Base-by-base conservation (phyloP, 1,140 invertebrate species). In the Riptortus pedestris region DNA sequence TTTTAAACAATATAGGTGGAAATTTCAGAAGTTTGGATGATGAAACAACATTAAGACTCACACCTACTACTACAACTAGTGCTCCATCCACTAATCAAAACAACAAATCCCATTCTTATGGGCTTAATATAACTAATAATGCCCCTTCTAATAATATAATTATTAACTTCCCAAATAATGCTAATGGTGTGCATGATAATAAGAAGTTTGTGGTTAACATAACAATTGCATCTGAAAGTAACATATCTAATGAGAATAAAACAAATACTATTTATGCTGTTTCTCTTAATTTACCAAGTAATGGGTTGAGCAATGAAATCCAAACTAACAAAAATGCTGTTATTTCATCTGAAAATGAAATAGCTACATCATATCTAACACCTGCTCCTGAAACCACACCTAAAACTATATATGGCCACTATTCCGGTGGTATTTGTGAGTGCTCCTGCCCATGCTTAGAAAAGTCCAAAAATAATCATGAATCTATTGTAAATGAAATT, bases 201-300 rank as follows among this genome's bases (percentile, higher is more conserved):
- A 81, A 75, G 78, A 80, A 66, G 78, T 88, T 24, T 67, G 76
- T 85, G 67, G 84, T 88, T 55, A 89, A 88, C 75, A 77, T 88
- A 63, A 87, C 85, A 2, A 87, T 89, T 69, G 80, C 82, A 20
- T 81, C 82, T 62, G 51, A 67, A 28, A 63, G 43, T 62, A 57
- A 43, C 18, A 62, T 63, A 43, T 22, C 22, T 28, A 65, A 55
- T 45, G 38, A 45, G 14, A 38, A 18, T 47, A 38, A 43, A 67
- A 77, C 78, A 68, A 81, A 82, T 69, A 83, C 83, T 47, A 74
- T 88, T 65, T 88, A 87, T 76, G 80, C 86, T 43, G 74, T 88
- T 66, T 86, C 86, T 64, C 80, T 88, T 64, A 84, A 81, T 51
- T 80, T 88, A 62, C 85, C 86, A 7, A 83, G 81, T 65, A 75